These are phyloP conservation scores for Phrixothrix hirtus DNA, from an alignment of 2,888 invertebrate species.

Conservation along the genomic window DNA sequence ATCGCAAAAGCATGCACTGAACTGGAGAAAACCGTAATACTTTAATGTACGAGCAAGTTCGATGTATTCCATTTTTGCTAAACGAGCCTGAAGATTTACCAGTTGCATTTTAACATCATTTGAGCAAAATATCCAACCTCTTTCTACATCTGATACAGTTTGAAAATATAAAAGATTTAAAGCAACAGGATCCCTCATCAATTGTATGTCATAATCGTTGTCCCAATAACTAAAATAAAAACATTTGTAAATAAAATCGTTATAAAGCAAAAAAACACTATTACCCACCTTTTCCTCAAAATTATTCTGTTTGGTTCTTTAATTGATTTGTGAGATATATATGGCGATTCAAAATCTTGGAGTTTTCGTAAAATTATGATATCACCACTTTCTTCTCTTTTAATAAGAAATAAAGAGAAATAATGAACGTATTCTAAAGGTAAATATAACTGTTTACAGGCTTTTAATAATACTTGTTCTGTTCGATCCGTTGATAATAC, in stretches of 20 bases:
- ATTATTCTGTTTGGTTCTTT: constrained; percentile 76
- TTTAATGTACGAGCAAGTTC: constrained; percentile 81
- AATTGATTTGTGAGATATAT: constrained; percentile 84
- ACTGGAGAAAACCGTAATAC: constrained; percentile 88
- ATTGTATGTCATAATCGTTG: constrained; percentile 76
- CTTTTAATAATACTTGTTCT: constrained; percentile 79
- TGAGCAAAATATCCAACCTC: constrained; percentile 81
- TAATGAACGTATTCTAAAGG: constrained; percentile 79
- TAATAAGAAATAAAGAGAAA: constrained; percentile 88
- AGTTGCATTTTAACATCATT: constrained; percentile 69
- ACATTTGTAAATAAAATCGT: constrained; percentile 8
- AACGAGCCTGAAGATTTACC: constrained; percentile 70
- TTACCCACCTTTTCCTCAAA: constrained; percentile 77
- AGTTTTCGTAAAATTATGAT: constrained; percentile 81
- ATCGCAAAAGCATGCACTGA: constrained; percentile 74
- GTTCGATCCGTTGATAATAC: constrained; percentile 83
- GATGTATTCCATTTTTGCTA: constrained; percentile 87
- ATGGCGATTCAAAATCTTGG: constrained; percentile 96
- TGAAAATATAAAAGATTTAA: constrained; percentile 87
- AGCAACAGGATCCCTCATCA: constrained; percentile 80
- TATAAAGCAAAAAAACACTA: constrained; percentile 37
- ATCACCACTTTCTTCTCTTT: constrained; percentile 73
- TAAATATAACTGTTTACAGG: constrained; percentile 79
- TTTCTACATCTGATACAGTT: constrained; percentile 82
- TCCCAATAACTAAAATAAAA: constrained; percentile 81